phyloP scores from a whole-genome alignment of 2,113 vertebrate species.

The Tetrao urogallus region DNA sequence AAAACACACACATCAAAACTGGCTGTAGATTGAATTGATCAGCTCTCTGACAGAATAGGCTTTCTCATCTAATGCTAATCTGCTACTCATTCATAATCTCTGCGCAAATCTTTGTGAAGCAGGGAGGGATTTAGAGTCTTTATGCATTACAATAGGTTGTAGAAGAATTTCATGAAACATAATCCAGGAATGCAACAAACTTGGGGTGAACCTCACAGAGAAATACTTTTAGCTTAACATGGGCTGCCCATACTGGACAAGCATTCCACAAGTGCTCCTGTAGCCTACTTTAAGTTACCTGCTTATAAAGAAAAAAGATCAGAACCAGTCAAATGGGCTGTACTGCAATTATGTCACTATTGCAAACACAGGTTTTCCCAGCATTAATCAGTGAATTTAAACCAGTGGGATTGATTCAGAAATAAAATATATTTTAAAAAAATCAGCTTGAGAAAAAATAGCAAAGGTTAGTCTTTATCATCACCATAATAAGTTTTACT shows the following conservation, averaged over 20 bases:
- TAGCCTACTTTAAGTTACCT: constrained; percentile 15
- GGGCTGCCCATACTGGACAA: not conserved
- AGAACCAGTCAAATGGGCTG: not conserved
- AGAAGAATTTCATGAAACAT: constrained; percentile 36
- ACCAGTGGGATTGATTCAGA: not conserved
- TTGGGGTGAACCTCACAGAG: not conserved
- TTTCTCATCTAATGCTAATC: constrained; percentile 53
- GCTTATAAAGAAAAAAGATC: constrained; percentile 25
- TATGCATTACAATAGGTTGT: constrained; percentile 31
- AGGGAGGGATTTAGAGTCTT: constrained; percentile 47
- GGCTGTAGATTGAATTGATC: not conserved
- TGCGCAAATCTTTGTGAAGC: constrained; percentile 48
- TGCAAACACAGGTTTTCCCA: not conserved
- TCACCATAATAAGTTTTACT: not conserved
- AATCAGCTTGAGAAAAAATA: not conserved
- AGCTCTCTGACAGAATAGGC: constrained; percentile 39
- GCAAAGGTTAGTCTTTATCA: not conserved
- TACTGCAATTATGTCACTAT: constrained; percentile 3
- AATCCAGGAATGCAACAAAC: not conserved
- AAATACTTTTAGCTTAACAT: not conserved
- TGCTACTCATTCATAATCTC: constrained; percentile 62
- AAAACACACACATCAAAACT: not conserved
- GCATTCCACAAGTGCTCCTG: not conserved
- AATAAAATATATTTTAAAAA: not conserved
- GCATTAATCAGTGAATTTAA: constrained; percentile 13